phyloP scores from a whole-genome alignment of 2,113 vertebrate species.

The Aptenodytes patagonicus region DNA sequence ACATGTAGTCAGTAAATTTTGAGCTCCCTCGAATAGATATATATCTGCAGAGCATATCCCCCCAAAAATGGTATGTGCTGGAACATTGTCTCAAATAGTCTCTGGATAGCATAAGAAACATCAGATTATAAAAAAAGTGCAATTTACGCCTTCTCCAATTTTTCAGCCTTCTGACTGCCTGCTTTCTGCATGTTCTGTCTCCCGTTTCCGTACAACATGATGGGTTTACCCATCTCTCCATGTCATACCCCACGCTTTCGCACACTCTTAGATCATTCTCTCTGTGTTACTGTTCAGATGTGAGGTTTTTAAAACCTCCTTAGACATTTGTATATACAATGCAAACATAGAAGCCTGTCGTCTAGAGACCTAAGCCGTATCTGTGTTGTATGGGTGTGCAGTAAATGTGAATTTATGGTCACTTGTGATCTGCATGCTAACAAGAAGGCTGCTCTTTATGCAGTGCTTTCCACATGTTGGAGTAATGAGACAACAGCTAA shows the following conservation, averaged over 20 bases:
- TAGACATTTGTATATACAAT: neutral
- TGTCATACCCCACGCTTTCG: accelerated
- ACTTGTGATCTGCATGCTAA: neutral
- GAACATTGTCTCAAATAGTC: neutral
- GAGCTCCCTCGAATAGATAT: neutral
- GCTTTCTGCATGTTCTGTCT: neutral
- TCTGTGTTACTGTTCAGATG: accelerated
- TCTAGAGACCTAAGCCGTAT: neutral
- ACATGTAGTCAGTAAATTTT: neutral
- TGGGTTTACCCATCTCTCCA: neutral
- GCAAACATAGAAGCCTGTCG: neutral
- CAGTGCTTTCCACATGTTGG: neutral
- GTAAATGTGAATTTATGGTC: neutral
- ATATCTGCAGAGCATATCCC: neutral
- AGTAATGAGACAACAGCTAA: neutral
- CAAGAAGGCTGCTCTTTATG: neutral
- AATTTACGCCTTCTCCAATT: neutral
- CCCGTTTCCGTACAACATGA: neutral
- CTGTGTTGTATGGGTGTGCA: neutral
- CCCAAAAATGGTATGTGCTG: neutral
- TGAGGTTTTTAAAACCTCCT: neutral
- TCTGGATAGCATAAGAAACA: neutral
- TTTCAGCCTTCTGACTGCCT: neutral
- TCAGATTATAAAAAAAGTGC: neutral
- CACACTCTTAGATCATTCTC: accelerated